phyloP scores from a whole-genome alignment of 92 coral and sea anemone genomes.

The Metridium senile region DNA sequence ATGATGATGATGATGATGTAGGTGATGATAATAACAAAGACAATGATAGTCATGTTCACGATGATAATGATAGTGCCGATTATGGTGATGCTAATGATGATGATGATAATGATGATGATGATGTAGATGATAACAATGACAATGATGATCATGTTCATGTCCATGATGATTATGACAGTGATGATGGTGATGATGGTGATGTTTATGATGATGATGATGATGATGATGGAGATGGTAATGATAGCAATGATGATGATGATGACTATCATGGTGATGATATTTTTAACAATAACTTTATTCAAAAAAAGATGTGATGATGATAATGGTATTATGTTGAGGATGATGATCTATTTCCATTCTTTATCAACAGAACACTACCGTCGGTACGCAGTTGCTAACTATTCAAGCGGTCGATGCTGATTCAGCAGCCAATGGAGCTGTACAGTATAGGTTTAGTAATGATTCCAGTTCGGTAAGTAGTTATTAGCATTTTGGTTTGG shows the following conservation, averaged over 20 bases:
- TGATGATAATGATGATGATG: too few relatives aligned
- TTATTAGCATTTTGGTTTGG: too few relatives aligned
- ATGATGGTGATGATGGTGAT: neutral
- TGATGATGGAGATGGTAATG: neutral
- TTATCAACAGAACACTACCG: constrained; percentile 63
- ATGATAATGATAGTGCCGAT: too few relatives aligned
- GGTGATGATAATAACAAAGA: too few relatives aligned
- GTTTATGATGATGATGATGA: neutral
- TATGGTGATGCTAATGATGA: neutral
- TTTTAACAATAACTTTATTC: neutral
- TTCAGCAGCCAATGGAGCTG: constrained; percentile 30
- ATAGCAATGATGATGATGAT: neutral
- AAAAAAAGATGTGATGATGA: neutral
- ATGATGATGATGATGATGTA: too few relatives aligned
- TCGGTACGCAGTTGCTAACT: constrained; percentile 46
- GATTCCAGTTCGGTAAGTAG: constrained; percentile 45
- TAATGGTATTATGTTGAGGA: neutral
- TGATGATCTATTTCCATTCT: neutral
- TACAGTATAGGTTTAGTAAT: constrained; percentile 72
- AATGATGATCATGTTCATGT: too few relatives aligned
- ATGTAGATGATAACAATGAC: too few relatives aligned
- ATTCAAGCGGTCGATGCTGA: constrained; percentile 77
- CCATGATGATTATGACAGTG: too few relatives aligned
- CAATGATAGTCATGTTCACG: too few relatives aligned
- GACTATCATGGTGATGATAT: neutral